Evolutionary conservation across 2,888 invertebrate species (phyloP).

Genomic region (Aphidoletes aphidimyza): DNA sequence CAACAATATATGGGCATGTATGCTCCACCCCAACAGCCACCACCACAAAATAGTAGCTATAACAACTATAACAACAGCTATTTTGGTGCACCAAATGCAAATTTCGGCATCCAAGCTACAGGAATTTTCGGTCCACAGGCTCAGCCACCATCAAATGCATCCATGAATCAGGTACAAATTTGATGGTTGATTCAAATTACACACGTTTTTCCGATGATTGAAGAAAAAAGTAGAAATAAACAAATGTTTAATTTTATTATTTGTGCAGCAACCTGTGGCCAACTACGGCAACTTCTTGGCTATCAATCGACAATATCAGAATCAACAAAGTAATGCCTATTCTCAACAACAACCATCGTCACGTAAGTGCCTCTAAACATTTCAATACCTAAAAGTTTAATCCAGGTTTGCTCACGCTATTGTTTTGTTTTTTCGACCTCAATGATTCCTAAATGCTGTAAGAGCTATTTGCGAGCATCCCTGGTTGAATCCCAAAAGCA

Average conservation of each 20-base stretch:
- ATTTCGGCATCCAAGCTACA: conserved; percentile 62
- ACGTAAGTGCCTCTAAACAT: conserved; percentile 22
- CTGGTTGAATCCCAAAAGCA: too few species aligned
- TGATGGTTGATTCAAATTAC: neutral
- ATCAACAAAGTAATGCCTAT: conserved; percentile 56
- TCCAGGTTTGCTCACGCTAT: too few species aligned
- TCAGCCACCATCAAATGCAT: conserved; percentile 61
- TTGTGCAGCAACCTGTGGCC: conserved; percentile 54
- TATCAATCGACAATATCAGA: conserved; percentile 65
- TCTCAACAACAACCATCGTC: conserved; percentile 32
- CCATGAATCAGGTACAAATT: conserved; percentile 57
- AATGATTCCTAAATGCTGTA: too few species aligned
- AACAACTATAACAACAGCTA: conserved; percentile 66
- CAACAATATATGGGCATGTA: conserved; percentile 67
- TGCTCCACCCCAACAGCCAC: conserved; percentile 64
- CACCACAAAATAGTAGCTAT: conserved; percentile 66
- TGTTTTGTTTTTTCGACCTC: too few species aligned
- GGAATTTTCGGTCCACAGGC: conserved; percentile 65
- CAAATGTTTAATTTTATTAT: too few species aligned
- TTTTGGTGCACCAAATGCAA: conserved; percentile 64
- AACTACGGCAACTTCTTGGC: conserved; percentile 63
- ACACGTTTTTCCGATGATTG: neutral
- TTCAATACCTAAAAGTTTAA: too few species aligned
- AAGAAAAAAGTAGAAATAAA: too few species aligned
- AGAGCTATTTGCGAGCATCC: too few species aligned